Conservation (phyloP, 2,113 vertebrate species). For the Physeter macrocephalus region DNA sequence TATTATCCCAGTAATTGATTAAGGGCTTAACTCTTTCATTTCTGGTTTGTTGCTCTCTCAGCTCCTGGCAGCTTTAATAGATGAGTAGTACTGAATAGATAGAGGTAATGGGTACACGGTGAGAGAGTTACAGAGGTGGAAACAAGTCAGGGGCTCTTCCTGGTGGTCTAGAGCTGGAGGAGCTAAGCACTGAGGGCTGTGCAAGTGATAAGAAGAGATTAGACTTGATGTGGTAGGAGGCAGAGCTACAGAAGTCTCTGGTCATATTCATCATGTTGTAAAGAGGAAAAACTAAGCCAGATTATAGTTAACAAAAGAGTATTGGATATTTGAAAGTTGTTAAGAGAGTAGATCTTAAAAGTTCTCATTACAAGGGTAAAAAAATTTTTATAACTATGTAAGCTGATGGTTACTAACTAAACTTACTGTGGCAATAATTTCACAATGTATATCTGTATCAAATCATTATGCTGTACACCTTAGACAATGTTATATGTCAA, state of each 20-base stretch:
- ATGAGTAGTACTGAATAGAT: not conserved
- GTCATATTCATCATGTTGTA: not conserved
- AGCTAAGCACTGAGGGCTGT: not conserved
- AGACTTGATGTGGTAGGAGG: not conserved
- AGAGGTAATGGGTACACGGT: not conserved
- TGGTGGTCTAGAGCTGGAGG: not conserved
- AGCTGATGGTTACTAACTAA: not conserved
- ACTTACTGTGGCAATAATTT: not conserved
- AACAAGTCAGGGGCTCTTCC: not conserved
- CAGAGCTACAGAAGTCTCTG: not conserved
- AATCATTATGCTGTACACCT: not conserved
- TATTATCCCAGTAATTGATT: accelerated
- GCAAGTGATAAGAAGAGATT: not conserved
- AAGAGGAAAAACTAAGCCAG: not conserved
- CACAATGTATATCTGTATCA: not conserved
- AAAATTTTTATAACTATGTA: not conserved
- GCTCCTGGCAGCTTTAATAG: not conserved
- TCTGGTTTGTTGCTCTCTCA: not conserved
- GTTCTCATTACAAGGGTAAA: not conserved
- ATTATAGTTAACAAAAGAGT: not conserved
- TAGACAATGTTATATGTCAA: not conserved
- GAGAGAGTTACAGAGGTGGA: not conserved
- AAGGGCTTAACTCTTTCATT: not conserved
- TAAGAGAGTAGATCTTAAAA: not conserved
- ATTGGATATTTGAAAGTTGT: not conserved